Evolutionary conservation across 2,113 vertebrate genomes (phyloP).

Genomic region (Alouatta palliata): DNA sequence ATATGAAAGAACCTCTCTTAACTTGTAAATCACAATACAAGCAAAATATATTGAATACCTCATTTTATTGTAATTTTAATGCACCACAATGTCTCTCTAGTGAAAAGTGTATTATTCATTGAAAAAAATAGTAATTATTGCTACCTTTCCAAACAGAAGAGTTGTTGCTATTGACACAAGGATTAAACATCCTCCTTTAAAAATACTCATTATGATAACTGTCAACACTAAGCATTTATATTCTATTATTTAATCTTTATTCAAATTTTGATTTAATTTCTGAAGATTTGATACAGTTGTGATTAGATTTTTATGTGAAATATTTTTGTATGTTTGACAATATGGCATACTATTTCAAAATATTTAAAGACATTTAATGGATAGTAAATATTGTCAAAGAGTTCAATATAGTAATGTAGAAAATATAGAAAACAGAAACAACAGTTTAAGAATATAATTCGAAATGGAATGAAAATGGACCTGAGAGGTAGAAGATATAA

Average conservation of each 20-base stretch:
- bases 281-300: neutral
- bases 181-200: neutral
- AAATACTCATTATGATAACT: neutral
- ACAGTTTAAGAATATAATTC: neutral
- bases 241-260: neutral
- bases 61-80: neutral
- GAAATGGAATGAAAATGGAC: neutral
- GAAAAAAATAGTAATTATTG: neutral
- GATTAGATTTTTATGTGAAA: neutral
- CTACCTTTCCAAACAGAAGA: neutral
- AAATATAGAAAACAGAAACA: neutral
- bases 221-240: neutral
- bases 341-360: neutral
- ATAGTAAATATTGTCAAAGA: constrained; percentile 17
- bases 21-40: neutral
- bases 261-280: neutral
- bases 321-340: neutral
- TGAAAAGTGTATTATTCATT: neutral
- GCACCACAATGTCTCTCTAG: neutral
- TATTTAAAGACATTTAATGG: neutral
- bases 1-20: neutral
- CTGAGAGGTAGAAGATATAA: neutral
- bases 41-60: neutral
- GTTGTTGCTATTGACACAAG: neutral
- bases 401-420: neutral